Evolutionary conservation across 2,113 vertebrate species (phyloP), one percentile per base, ranked within the genome.

Genomic region (Lamprotornis superbus): DNA sequence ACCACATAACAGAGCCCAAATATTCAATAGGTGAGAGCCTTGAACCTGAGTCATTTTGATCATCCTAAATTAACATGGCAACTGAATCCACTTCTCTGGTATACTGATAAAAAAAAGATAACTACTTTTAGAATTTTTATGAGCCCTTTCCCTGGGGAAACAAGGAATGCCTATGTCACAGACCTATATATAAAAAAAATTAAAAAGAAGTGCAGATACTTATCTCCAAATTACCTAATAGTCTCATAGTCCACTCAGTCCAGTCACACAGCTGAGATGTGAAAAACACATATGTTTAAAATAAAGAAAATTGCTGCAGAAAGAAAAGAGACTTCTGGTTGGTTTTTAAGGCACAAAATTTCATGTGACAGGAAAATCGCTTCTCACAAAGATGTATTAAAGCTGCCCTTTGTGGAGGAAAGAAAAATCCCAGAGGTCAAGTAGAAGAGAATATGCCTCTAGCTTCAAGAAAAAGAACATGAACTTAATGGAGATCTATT

Each of bases 401-500:
- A 86, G 21, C 30, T 88, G 57, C 42, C 44, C 59, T 85, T 93
- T 93, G 82, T 40, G 44, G 28, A 92, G 52, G 55, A 68, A 85
- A 86, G 46, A 87, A 83, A 95, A 93, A 91, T 76, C 90, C 53
- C 71, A 63, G 60, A 70, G 64, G 93, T 93, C 79, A 94, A 88
- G 55, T 77, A 83, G 85, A 77, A 77, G 42, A 95, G 87, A 91
- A 95, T 91, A 91, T 88, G 75, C 78, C 87, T 94, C 78, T 27
- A 83, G 64, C 59, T 83, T 69, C 67, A 80, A 83, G 82, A 76
- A 70, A 91, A 91, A 65, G 10, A 0, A 4, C 49, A 89, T 27
- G 21, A 73, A 89, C 83, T 91, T 95, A 86, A 91, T 94, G 87
- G 84, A 89, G 91, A 94, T 90, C 89, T 87, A 28, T 77, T 86